Percentiles rank a stretch among this genome's conserved stretches.
phyloP scores from a whole-genome alignment of 2,888 invertebrate species.

The Lasioglossum pauxillum region DNA sequence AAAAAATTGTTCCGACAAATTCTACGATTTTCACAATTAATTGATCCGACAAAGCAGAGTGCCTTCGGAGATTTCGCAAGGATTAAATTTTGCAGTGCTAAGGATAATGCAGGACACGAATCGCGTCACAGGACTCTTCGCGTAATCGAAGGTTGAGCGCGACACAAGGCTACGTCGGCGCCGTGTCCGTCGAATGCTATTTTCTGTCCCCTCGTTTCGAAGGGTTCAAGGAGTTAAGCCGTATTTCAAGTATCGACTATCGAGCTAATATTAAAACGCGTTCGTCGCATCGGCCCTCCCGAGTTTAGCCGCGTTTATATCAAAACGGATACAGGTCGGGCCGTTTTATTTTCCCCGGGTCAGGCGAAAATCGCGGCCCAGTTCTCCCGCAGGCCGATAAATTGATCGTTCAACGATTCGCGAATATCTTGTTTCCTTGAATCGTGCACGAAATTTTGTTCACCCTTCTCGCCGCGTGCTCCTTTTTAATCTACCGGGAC shows the following conservation, averaged over 20 bases:
- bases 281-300: slow-evolving; percentile 51
- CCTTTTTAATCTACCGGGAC: background rate
- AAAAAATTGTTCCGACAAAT: background rate
- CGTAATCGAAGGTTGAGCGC: slow-evolving; percentile 7
- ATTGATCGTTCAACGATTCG: slow-evolving; percentile 26
- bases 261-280: slow-evolving; percentile 68
- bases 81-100: background rate
- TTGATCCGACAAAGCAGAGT: background rate
- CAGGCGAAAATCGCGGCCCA: slow-evolving; percentile 48
- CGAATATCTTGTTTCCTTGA: slow-evolving; percentile 10
- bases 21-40: too few relatives aligned
- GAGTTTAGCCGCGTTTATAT: slow-evolving; percentile 63
- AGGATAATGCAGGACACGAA: background rate
- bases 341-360: slow-evolving; percentile 64
- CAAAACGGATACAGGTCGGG: slow-evolving; percentile 70
- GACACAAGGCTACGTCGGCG: background rate
- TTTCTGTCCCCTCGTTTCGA: slow-evolving; percentile 52
- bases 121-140: background rate
- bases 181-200: slow-evolving; percentile 58
- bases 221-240: slow-evolving; percentile 46
- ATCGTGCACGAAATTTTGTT: background rate
- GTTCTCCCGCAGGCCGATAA: slow-evolving; percentile 7
- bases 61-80: background rate
- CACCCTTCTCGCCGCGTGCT: background rate
- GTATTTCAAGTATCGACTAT: slow-evolving; percentile 65